Percentiles rank a stretch among this genome's conserved stretches.
phyloP scores from a whole-genome alignment of 1,140 invertebrate genomes.

The Physella acuta region DNA sequence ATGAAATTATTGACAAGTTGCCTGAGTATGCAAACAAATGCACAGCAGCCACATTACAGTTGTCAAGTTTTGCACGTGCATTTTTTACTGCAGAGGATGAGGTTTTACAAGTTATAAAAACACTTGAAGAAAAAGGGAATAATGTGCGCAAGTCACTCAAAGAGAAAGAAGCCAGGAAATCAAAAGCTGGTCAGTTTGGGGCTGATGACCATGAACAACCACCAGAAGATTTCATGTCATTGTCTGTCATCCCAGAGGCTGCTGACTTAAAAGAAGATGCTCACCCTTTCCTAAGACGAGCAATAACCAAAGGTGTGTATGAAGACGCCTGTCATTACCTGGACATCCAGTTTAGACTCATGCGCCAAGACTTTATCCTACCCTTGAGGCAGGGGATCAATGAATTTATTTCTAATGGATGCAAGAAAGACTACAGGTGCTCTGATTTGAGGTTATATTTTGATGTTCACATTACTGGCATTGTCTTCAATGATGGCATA shows the following conservation, averaged over 20 bases:
- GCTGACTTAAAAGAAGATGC: constrained; percentile 42
- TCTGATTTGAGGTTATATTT: constrained; percentile 40
- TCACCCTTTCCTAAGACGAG: constrained; percentile 64
- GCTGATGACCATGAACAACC: no score
- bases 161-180: no score
- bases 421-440: background rate
- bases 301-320: constrained; percentile 67
- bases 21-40: background rate
- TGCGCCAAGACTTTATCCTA: constrained; percentile 70
- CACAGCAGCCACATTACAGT: background rate
- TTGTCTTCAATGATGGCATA: constrained; percentile 37
- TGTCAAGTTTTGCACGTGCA: background rate
- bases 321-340: constrained; percentile 69
- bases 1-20: background rate
- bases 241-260: constrained; percentile 48
- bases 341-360: constrained; percentile 75
- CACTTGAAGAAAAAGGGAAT: no score
- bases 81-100: background rate
- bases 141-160: no score
- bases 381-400: constrained; percentile 58
- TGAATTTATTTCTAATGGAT: constrained; percentile 27
- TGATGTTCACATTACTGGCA: constrained; percentile 38
- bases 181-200: no score
- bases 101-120: background rate
- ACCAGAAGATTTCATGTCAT: constrained; percentile 50